Conservation (phyloP, 2,888 invertebrate species). For the Pseudococcus jackbeardsleyi region DNA sequence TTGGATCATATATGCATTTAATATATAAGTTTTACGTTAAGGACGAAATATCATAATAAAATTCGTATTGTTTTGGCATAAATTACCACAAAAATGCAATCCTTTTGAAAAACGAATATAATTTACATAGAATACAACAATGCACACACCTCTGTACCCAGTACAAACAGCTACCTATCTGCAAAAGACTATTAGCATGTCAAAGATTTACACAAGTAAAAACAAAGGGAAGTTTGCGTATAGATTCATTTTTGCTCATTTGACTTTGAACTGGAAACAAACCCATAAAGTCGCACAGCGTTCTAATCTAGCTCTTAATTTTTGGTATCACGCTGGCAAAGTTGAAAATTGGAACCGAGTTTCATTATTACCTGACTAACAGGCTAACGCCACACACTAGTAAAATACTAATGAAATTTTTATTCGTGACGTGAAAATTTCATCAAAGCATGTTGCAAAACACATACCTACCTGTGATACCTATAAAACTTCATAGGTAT, state of each 20-base stretch:
- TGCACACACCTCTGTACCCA: not conserved
- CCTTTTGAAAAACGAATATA: not conserved
- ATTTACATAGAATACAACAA: not conserved
- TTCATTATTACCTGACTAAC: slow-evolving; percentile 9
- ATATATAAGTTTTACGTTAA: not conserved
- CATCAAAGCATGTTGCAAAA: slow-evolving; percentile 21
- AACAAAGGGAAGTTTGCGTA: not conserved
- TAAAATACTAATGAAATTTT: slow-evolving; percentile 23
- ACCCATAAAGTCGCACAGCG: not conserved
- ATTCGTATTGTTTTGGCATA: not conserved
- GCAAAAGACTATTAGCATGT: not conserved
- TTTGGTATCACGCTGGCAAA: slow-evolving; percentile 14
- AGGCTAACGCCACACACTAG: not conserved
- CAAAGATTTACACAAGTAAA: slow-evolving; percentile 14
- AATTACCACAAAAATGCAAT: not conserved
- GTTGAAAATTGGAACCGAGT: slow-evolving; percentile 15
- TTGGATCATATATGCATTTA: not conserved
- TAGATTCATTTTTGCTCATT: slow-evolving; percentile 12
- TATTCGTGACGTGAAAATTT: slow-evolving; percentile 28
- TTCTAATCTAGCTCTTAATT: slow-evolving; percentile 8
- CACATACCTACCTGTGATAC: too few species aligned
- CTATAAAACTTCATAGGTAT: too few species aligned
- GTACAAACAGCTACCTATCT: not conserved
- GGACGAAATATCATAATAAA: not conserved
- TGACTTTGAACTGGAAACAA: slow-evolving; percentile 1